Conservation (phyloP, 2,113 vertebrate genomes). For the Seriola quinqueradiata region DNA sequence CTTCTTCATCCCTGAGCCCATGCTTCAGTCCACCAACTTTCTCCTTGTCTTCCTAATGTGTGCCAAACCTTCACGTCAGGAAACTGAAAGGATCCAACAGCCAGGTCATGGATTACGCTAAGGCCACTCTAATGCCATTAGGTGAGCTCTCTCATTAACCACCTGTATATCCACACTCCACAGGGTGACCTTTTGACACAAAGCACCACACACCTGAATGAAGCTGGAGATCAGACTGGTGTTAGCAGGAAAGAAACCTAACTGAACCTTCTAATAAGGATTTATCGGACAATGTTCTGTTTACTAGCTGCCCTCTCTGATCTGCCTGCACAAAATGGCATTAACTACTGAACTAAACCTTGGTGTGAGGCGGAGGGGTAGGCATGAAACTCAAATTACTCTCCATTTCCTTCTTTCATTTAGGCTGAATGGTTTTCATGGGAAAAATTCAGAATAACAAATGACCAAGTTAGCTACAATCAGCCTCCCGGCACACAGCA, state of each 20-base stretch:
- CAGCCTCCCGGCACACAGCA: slow-evolving; percentile 1
- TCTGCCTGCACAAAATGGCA: not conserved
- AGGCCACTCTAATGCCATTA: slow-evolving; percentile 27
- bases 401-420: slow-evolving; percentile 4
- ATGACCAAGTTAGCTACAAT: not conserved
- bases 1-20: not conserved
- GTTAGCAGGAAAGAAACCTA: not conserved
- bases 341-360: not conserved
- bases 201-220: not conserved
- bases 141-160: slow-evolving; percentile 9
- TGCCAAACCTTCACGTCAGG: not conserved
- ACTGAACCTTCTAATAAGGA: not conserved
- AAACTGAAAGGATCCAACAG: not conserved
- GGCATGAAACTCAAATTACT: not conserved
- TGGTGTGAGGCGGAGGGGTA: not conserved
- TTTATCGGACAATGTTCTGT: not conserved
- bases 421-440: not conserved
- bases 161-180: slow-evolving; percentile 16
- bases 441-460: not conserved
- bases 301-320: not conserved
- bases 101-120: slow-evolving; percentile 5
- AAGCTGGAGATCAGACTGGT: not conserved
- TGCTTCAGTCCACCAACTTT: not conserved
- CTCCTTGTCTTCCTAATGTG: not conserved
- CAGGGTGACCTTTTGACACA: not conserved